A percentile compares a stretch with the other conserved stretches of the same genome.
These are phyloP conservation scores for Coreoperca whiteheadi DNA, from an alignment of 2,113 vertebrate genomes.

Conservation along the genomic window DNA sequence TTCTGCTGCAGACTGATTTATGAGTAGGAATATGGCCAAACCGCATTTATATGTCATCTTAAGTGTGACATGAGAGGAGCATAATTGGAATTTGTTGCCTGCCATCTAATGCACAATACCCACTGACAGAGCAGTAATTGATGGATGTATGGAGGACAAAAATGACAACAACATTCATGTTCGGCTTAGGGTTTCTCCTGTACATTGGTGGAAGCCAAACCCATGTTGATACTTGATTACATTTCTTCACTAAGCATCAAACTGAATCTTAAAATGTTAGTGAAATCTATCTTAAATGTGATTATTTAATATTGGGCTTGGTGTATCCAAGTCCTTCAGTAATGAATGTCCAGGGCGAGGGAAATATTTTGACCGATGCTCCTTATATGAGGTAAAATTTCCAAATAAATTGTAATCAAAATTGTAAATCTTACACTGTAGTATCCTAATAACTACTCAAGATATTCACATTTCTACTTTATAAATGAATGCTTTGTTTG, in stretches of 20 bases:
- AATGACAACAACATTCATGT: conserved; percentile 25
- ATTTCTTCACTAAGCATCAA: conserved; percentile 1
- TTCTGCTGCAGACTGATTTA: conserved; percentile 60
- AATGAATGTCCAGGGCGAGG: not conserved
- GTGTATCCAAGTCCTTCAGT: not conserved
- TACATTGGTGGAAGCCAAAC: conserved; percentile 24
- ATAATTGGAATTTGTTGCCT: conserved; percentile 75
- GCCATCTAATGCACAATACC: conserved; percentile 54
- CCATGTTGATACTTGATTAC: not conserved
- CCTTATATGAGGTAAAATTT: not conserved
- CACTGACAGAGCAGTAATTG: conserved; percentile 50
- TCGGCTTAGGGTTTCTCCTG: conserved; percentile 1
- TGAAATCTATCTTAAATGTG: not conserved
- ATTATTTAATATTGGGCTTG: not conserved
- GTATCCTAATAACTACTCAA: not conserved
- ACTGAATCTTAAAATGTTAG: not conserved
- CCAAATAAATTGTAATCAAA: not conserved
- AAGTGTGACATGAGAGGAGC: conserved; percentile 63
- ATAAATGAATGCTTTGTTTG: not conserved
- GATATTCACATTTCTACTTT: not conserved
- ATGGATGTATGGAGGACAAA: conserved; percentile 5
- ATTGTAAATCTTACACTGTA: not conserved
- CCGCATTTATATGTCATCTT: conserved; percentile 64
- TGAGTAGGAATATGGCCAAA: conserved; percentile 47
- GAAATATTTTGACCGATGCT: not conserved